Base-by-base conservation (phyloP, 2,113 vertebrate genomes). In the Forbesichthys papilliferus region DNA sequence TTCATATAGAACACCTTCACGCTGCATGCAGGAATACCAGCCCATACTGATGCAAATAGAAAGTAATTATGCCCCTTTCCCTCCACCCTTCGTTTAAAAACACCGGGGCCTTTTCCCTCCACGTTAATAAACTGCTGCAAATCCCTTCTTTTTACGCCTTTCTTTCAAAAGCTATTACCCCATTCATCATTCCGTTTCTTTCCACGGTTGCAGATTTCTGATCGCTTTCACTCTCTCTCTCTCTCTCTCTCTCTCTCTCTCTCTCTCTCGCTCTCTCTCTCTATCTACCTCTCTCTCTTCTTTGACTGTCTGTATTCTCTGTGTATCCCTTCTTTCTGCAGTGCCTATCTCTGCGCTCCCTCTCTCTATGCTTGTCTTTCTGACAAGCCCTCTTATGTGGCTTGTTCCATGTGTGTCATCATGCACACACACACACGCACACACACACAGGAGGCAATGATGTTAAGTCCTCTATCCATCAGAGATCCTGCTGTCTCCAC, bases 1-100 rank as follows among this genome's bases (percentile, higher is more conserved):
- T 79, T 87, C 79, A 75, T 81, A 79, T 77, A 36, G 66, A 82
- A 68, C 70, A 58, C 66, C 20, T 66, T 85, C 87, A 77, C 62
- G 76, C 85, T 80, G 85, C 27, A 27, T 27, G 85, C 73, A 66
- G 75, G 79, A 79, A 82, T 82, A 75, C 63, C 36, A 76, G 62
- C 71, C 74, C 76, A 72, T 7, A 66, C 58, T 64, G 65, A 63
- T 75, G 72, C 75, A 77, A 78, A 87, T 78, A 6, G 51, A 64
- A 64, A 81, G 60, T 60, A 71, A 56, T 76, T 72, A 62, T 48
- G 18, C 48, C 42, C 33, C 27, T 27, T 27, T 2, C 27, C 27
- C 27, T 27, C 2, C 27, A 27, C 27, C 66, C 16, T 48, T 36
- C 51, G 48, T 62, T 83, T 68, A 60, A 69, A 66, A 72, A 48